Base-by-base conservation (phyloP, 1,140 invertebrate genomes). In the Lineus longissimus region DNA sequence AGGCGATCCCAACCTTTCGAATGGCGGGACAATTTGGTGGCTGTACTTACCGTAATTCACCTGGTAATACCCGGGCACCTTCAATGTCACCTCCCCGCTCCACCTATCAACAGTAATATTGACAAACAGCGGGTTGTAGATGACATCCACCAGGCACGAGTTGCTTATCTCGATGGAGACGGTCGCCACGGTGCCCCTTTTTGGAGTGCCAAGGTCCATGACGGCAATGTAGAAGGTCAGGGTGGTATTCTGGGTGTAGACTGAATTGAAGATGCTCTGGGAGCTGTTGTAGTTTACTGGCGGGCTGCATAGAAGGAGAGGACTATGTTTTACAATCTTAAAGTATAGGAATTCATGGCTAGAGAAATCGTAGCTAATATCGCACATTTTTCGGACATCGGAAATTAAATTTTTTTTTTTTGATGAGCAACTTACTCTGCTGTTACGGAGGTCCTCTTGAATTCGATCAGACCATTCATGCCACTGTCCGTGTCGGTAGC, bases 111-210 rank as follows among this genome's bases (percentile, higher is more conserved):
- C 31, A 17, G 40, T 31, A 2, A 70, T 60, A 23, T 54, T 27
- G 43, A 70, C 67, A 27, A 47, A 41, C 40, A 68, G 65, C 22
- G 41, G 23, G 25, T 70, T 56, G 67, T 65, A 74, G 4, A 65
- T 29, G 15, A 65, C 72, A 58, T 58, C 63, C 2, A 73, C 47
- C 13, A 73, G 61, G 60, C 72, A 73, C 0, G 70, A 69, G 55
- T 71, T 73, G 57, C 66, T 69, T 0, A 73, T 30, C 11, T 51
- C 54, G 2, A 73, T 27, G 11, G 55, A 40, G 27, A 72, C 59
- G 17, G 33, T 61, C 11, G 68, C 68, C 11, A 29, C 59, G 9
- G 70, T 59, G 2, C 72, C 72, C 1, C 70, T 55, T 19, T 36
- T 7, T 15, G 72, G 72, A 23, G 47, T 59, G 2, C 72, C 72